Evolutionary conservation across 2,113 vertebrate genomes (phyloP).

Genomic region (Aptenodytes patagonicus): DNA sequence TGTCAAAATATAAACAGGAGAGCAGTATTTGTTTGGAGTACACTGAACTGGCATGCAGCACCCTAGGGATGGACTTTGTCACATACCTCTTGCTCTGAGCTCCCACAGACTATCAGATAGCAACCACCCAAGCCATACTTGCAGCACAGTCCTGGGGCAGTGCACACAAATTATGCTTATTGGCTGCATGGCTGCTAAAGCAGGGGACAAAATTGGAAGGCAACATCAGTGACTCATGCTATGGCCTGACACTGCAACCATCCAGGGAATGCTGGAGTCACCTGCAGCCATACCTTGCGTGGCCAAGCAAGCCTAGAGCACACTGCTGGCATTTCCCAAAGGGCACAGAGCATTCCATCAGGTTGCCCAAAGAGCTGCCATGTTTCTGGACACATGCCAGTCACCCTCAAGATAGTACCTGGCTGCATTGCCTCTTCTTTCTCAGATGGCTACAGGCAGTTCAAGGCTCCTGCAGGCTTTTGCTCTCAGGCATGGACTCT

Average conservation of each 20-base stretch:
- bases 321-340: not conserved
- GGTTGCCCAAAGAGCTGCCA: not conserved
- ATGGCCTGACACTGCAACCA: not conserved
- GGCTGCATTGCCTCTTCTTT: not conserved
- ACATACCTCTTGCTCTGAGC: not conserved
- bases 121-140: not conserved
- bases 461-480: not conserved
- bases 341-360: not conserved
- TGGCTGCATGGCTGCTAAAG: not conserved
- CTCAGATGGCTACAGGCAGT: not conserved
- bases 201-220: not conserved
- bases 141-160: not conserved
- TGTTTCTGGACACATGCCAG: no score
- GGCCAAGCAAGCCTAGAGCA: not conserved
- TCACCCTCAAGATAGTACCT: not conserved
- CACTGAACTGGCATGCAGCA: not conserved
- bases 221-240: not conserved
- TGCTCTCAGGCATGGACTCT: not conserved
- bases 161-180: fast-evolving
- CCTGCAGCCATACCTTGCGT: not conserved
- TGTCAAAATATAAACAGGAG: not conserved
- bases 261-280: not conserved
- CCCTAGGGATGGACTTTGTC: not conserved
- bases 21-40: not conserved
- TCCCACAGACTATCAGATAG: not conserved